Conservation (phyloP, 2,888 invertebrate genomes). For the Polymixis flavicincta region DNA sequence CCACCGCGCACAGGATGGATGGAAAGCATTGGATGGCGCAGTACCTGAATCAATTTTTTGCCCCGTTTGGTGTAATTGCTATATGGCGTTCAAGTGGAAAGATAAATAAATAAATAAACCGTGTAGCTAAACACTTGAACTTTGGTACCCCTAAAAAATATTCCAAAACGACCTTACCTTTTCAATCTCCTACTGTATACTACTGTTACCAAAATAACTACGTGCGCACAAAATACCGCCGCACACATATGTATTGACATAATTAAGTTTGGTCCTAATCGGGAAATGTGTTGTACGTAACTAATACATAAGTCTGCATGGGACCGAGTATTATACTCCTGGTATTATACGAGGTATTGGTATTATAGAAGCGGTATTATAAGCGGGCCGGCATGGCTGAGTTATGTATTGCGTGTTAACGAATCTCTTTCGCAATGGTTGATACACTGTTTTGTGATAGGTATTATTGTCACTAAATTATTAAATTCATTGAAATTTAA, state of each 20-base stretch:
- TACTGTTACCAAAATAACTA: slow-evolving; percentile 14
- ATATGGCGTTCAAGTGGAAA: too few species aligned
- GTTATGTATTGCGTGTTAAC: slow-evolving; percentile 28
- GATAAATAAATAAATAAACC: too few species aligned
- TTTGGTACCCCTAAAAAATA: neutral
- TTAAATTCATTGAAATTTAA: too few species aligned
- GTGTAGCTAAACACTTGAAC: neutral
- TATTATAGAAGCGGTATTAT: slow-evolving; percentile 10
- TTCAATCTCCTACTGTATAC: neutral
- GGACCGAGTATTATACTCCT: slow-evolving; percentile 13
- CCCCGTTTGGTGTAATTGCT: too few species aligned
- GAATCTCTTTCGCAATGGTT: slow-evolving; percentile 26
- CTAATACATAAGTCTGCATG: slow-evolving; percentile 55
- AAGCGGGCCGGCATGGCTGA: slow-evolving; percentile 10
- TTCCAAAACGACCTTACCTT: neutral
- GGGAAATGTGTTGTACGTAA: slow-evolving; percentile 58
- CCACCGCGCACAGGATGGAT: too few species aligned
- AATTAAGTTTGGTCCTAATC: slow-evolving; percentile 66
- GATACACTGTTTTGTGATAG: neutral
- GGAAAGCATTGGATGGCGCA: too few species aligned
- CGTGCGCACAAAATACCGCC: slow-evolving; percentile 17
- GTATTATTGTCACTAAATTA: neutral
- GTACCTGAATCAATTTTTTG: too few species aligned
- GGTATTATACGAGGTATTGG: neutral
- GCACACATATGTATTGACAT: slow-evolving; percentile 38